Base-by-base conservation (phyloP, 2,113 vertebrate species). In the Pithys albifrons region DNA sequence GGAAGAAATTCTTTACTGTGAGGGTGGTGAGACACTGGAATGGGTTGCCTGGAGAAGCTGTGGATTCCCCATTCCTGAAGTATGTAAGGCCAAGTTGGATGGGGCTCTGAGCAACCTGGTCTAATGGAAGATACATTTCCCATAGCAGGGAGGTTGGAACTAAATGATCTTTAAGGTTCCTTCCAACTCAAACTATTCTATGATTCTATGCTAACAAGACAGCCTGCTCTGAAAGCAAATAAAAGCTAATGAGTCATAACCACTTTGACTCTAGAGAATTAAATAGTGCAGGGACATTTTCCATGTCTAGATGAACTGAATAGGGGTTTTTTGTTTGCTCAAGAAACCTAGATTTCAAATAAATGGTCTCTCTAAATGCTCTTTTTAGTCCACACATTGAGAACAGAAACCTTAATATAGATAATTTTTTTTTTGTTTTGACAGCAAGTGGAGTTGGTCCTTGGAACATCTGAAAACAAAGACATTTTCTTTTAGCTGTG, bases 391-490 rank as follows among this genome's bases (percentile, higher is more conserved):
- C 59, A 80, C 11, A 57, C 7, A 46, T 2, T 35, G 33, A 75
- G 57, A 93, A 94, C 29, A 88, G 39, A 86, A 88, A 59, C 23
- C 16, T 11, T 83, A 83, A 90, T 76, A 77, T 43, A 70, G 85
- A 39, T 13, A 7, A 28, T 48, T 64, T 75, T 75, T 45, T 31
- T 39, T 54, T 54, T 61, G 35, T 66, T 96, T 74, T 77, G 52
- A 94, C 79, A 95, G 65, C 14, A 85, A 77, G 49, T 49, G 72
- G 57, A 52, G 37, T 51, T 79, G 62, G 54, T 81, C 73, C 72
- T 83, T 20, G 41, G n/a, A 80, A 92, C 85, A 49, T 39, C 41
- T 70, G 61, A 89, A 96, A 97, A 95, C 59, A 93, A 93, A 90
- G 52, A 54, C 11, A 46, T 86, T 85, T 92, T 54, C 66, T 91